Evolutionary conservation across 2,113 vertebrate genomes (phyloP).

Genomic region (Oophaga pumilio): DNA sequence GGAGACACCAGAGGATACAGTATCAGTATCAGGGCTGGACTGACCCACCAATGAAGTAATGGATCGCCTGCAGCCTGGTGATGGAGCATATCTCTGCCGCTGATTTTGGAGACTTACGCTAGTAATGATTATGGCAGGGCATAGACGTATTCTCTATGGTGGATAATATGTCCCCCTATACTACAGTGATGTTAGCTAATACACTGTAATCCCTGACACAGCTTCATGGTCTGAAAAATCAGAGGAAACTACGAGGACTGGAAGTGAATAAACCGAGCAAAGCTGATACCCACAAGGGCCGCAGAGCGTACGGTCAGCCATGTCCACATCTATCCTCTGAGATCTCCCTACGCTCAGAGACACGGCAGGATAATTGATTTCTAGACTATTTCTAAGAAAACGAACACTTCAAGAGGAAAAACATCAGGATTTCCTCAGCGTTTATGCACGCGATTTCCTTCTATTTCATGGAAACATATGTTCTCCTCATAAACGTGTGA

Average conservation of each 20-base stretch:
- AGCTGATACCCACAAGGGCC: neutral
- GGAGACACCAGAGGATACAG: no score
- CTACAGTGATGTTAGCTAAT: no score
- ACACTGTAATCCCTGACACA: neutral
- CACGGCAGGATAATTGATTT: neutral
- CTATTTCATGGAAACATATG: conserved; percentile 6
- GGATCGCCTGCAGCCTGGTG: no score
- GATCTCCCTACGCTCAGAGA: neutral
- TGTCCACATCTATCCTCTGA: no score
- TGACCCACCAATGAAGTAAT: no score
- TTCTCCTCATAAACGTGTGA: neutral
- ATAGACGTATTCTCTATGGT: no score
- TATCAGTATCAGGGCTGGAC: no score
- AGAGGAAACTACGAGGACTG: neutral
- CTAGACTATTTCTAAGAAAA: neutral
- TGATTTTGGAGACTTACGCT: neutral
- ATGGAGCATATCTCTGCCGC: no score
- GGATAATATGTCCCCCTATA: no score
- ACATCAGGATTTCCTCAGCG: neutral
- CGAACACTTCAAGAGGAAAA: neutral
- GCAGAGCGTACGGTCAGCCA: neutral
- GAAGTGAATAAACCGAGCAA: neutral
- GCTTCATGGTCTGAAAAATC: neutral
- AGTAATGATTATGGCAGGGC: neutral
- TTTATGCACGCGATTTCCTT: neutral